Base-by-base conservation (phyloP, 2,113 vertebrate species). In the Hepsetus odoe region DNA sequence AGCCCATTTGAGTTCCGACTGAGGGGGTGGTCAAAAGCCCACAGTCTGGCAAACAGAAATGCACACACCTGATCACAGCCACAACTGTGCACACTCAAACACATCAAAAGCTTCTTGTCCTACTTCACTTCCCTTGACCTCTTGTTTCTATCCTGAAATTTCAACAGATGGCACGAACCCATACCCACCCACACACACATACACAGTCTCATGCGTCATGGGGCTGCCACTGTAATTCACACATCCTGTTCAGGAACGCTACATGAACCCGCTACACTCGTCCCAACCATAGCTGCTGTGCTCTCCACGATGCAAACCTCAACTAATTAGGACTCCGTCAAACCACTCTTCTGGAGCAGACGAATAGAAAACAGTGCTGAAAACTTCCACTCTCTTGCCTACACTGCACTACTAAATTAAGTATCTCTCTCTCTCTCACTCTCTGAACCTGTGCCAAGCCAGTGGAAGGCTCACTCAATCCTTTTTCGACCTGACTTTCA, bases 11-110 rank as follows among this genome's bases (percentile, higher is more conserved):
- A 38, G 32, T 55, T 46, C 46, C 53, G 62, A 55, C 56, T 64
- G 77, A 79, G 71, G 73, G 75, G 82, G 69, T 64, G 68, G 77
- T 80, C 73, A 80, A 67, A 70, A 74, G 51, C 73, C 71, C 65
- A 77, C 32, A 38, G 62, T 66, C 70, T 58, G 74, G 73, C 69
- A 74, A 68, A 79, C 77, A 75, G 77, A 28, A 11, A 44, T 68
- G 74, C 71, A 69, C 77, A 56, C 73, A 59, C 53, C 59, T 73
- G 28, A 76, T 70, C 81, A 85, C 81, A 85, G 79, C 84, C 82
- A 86, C 81, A 81, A 55, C 70, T 64, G 65, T 56, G 56, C 56
- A 71, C 72, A 71, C 65, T 44, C 49, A 59, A 58, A 73, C 76
- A 74, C 76, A 81, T 83, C 72, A 76, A 75, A 79, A 64, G 65